phyloP scores from a whole-genome alignment of 2,113 vertebrate genomes.

The Mobula hypostoma region DNA sequence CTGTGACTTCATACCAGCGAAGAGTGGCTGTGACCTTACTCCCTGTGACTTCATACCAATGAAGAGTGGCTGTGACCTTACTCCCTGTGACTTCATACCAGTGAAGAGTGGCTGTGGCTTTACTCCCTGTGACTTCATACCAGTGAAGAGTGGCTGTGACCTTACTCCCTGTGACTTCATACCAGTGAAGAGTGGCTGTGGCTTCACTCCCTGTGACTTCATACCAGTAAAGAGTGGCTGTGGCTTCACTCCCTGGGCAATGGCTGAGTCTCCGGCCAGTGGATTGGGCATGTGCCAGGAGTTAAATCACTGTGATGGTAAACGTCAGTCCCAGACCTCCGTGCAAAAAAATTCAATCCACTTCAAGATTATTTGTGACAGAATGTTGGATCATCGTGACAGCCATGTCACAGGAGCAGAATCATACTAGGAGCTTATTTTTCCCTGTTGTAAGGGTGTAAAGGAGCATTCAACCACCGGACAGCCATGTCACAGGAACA shows the following conservation, averaged over 20 bases:
- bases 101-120: no score
- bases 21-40: background rate
- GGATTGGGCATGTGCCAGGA: slow-evolving; percentile 14
- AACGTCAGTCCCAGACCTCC: background rate
- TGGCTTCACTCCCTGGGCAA: background rate
- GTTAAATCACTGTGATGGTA: slow-evolving; percentile 8
- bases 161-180: no score
- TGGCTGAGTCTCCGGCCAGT: background rate
- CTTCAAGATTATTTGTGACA: background rate
- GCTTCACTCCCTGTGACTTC: background rate
- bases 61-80: no score
- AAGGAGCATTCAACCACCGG: background rate
- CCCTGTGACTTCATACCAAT: background rate
- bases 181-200: no score
- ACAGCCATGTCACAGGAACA: no score
- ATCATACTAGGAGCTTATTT: background rate
- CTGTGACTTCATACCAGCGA: background rate
- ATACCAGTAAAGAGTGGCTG: slow-evolving; percentile 6
- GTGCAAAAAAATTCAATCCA: background rate
- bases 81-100: no score
- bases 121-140: no score
- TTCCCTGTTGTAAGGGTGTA: background rate
- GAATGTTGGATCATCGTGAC: background rate
- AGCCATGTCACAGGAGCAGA: background rate
- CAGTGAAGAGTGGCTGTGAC: no score